Base-by-base conservation (phyloP, 2,888 invertebrate genomes). In the Mimachlamys varia region DNA sequence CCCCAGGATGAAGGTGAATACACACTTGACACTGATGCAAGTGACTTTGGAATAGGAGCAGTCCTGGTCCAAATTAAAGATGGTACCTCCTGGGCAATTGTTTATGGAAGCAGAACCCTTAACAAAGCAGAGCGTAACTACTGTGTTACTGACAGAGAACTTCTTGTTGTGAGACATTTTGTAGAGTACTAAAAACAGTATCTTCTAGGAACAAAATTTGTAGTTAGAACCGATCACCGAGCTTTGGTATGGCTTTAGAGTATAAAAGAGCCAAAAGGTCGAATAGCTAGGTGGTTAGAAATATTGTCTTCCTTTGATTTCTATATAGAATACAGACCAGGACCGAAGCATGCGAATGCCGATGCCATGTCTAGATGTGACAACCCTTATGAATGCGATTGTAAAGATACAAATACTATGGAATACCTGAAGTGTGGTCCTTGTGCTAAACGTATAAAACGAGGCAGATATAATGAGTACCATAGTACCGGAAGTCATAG, bases 121-220 rank as follows among this genome's bases (percentile, higher is more conserved):
- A 92, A 90, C 55, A 90, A 90, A 62, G 50, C 92, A n/a, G 93
- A 93, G 55, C 76, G 50, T 19, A 93, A 92, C 58, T 93, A 91
- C 53, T 90, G 91, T 49, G 88, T 91, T 5, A 91, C 91, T 37
- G 91, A 92, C 33, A 90, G 88, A 37, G 92, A 92, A 33, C 89
- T 92, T 3, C 53, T 92, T 15, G 92, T 91, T 33, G 89, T 92
- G 12, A 19, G 53, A 33, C 89, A 89, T 89, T 92, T 92, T 55
- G 58, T 89, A 7, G 89, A 92, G 44, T 91, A 91, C 88, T 91
- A 89, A 27, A 49, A 91, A 49, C 92, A 91, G 62, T 92, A 92
- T 76, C 50, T 50, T 50, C 55, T 91, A 13, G 91, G 92, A 15
- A 17, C 91, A 27, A 87, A 88, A 44, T 92, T 92, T 53, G 22